Conservation (phyloP, 2,888 invertebrate species). For the Amiota communis region DNA sequence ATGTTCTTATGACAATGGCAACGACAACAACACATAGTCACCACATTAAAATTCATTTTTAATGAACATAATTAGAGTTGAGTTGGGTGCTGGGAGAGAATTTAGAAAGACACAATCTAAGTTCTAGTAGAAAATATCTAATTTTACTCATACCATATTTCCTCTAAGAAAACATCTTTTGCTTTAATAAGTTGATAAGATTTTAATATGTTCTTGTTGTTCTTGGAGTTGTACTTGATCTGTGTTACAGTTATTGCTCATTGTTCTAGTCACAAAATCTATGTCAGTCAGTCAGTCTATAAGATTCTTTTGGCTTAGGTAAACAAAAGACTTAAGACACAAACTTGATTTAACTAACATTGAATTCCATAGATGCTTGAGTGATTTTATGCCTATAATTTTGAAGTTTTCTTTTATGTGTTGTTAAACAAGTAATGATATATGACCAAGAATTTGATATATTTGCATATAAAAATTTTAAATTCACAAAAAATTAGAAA, state of each 20-base stretch:
- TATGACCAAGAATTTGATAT: too few species aligned
- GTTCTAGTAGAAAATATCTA: constrained; percentile 5
- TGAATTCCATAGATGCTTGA: constrained; percentile 14
- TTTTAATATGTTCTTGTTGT: too few species aligned
- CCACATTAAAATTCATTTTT: constrained; percentile 48
- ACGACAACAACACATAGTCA: not conserved
- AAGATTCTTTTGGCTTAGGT: too few species aligned
- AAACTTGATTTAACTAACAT: constrained; percentile 39
- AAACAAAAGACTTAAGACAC: constrained; percentile 53
- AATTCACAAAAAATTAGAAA: too few species aligned
- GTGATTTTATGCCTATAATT: constrained; percentile 22
- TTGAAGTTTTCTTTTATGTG: not conserved
- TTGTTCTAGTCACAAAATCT: constrained; percentile 51
- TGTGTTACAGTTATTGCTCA: constrained; percentile 61
- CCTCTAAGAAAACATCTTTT: not conserved
- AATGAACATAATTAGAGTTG: constrained; percentile 64
- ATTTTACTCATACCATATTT: constrained; percentile 7
- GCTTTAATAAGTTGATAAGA: too few species aligned
- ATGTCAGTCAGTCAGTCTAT: not conserved
- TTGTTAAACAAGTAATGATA: too few species aligned
- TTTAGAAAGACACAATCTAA: constrained; percentile 32
- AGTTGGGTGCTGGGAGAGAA: constrained; percentile 1
- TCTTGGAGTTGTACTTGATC: too few species aligned
- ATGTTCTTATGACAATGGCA: not conserved
- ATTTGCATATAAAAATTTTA: too few species aligned